These are phyloP conservation scores for Sterna hirundo DNA, from an alignment of 2,113 vertebrate genomes.

Conservation along the genomic window DNA sequence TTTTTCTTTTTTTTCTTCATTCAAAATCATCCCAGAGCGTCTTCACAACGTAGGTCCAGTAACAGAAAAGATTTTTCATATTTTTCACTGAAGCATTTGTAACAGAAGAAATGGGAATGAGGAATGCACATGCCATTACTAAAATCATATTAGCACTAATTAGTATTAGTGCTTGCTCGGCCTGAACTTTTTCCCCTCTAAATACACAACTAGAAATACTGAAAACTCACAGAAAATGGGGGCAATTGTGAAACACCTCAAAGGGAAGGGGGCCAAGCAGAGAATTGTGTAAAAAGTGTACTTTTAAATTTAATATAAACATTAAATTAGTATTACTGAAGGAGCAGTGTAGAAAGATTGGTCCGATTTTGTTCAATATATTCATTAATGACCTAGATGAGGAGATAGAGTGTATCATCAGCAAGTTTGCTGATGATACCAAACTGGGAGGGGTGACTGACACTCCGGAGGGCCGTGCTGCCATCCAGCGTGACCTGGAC, in stretches of 20 bases:
- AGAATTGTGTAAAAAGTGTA: neutral
- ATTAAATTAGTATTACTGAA: neutral
- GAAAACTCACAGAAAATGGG: neutral
- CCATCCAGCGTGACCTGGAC: too few species aligned
- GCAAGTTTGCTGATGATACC: too few species aligned
- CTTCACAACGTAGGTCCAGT: neutral
- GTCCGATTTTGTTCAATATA: too few species aligned
- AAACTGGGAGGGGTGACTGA: too few species aligned
- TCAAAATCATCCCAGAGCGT: neutral
- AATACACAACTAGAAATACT: neutral
- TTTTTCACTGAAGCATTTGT: neutral
- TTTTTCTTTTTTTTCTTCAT: neutral
- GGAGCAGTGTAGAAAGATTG: neutral
- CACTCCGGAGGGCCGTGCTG: too few species aligned
- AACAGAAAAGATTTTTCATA: neutral
- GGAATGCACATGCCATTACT: neutral
- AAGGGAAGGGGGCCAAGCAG: neutral
- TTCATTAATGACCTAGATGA: too few species aligned
- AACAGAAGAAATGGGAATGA: neutral
- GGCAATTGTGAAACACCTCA: neutral
- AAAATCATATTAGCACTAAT: neutral
- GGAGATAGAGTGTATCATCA: too few species aligned
- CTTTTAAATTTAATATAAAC: neutral
- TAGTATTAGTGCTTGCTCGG: neutral
- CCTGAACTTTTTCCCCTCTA: neutral